Conservation (phyloP, 2,113 vertebrate genomes). For the Chloroceryle aenea region DNA sequence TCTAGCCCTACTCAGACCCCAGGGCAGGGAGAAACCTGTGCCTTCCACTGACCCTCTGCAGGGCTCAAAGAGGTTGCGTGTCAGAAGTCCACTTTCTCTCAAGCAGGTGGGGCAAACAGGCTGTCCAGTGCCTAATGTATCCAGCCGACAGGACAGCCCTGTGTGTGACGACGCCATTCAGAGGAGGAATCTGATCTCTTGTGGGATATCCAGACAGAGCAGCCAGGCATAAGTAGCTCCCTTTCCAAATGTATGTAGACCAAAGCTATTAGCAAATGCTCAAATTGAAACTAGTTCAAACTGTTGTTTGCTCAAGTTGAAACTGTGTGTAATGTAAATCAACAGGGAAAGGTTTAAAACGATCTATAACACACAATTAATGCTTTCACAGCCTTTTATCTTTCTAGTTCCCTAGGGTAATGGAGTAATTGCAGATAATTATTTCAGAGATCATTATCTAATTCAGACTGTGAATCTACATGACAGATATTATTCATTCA, state of each 20-base stretch:
- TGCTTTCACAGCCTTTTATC: slow-evolving; percentile 27
- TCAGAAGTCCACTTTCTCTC: not conserved
- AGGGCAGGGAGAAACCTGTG: not conserved
- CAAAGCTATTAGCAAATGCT: not conserved
- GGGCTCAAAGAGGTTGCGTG: not conserved
- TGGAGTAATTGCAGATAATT: slow-evolving; percentile 48
- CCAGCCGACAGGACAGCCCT: not conserved
- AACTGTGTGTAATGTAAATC: slow-evolving; percentile 33
- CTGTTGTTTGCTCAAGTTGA: slow-evolving; percentile 32
- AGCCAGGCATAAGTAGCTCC: not conserved
- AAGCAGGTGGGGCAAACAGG: not conserved
- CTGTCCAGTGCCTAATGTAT: accelerated
- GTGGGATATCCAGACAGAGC: not conserved
- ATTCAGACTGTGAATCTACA: slow-evolving; percentile 13
- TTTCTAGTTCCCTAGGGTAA: slow-evolving; percentile 39
- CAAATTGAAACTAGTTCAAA: slow-evolving; percentile 46
- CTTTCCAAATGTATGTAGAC: not conserved
- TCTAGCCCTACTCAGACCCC: not conserved
- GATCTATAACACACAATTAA: slow-evolving; percentile 16
- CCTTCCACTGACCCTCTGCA: not conserved
- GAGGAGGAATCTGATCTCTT: not conserved
- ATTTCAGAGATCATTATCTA: slow-evolving; percentile 47
- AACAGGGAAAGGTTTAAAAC: not conserved
- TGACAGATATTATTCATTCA: slow-evolving; percentile 22
- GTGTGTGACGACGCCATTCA: accelerated